These are phyloP conservation scores for Lemur catta DNA, from an alignment of 2,797 vertebrate genomes.

Conservation along the genomic window DNA sequence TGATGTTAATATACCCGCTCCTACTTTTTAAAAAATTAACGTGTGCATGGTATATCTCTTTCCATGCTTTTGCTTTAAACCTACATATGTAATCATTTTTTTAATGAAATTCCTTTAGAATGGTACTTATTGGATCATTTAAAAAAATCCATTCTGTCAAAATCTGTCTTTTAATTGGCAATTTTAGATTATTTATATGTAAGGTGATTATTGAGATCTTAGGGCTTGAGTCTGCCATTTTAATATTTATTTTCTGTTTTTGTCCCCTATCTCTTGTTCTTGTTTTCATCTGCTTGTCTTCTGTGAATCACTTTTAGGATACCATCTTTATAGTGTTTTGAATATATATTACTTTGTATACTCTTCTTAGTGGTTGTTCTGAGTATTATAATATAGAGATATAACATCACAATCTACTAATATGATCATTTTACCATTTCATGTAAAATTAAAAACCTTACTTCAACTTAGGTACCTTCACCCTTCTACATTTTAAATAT, in stretches of 20 bases:
- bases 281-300: background rate
- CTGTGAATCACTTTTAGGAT: background rate
- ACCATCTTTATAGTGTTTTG: background rate
- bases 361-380: background rate
- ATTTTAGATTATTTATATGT: slow-evolving; percentile 19
- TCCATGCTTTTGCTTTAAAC: background rate
- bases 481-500: slow-evolving; percentile 13
- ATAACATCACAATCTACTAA: background rate
- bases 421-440: background rate
- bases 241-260: background rate
- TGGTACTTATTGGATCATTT: background rate
- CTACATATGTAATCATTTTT: background rate
- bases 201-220: background rate
- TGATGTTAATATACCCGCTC: background rate
- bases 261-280: background rate
- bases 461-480: background rate
- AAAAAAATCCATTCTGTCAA: background rate
- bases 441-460: background rate
- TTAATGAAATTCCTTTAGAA: background rate
- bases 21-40: background rate
- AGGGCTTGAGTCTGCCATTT: background rate
- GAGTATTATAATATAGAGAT: background rate
- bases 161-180: background rate
- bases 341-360: background rate
- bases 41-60: background rate